A percentile compares a stretch with the other conserved stretches of the same genome.
These are phyloP conservation scores for Phycodurus eques DNA, from an alignment of 2,113 vertebrate genomes.

Conservation along the genomic window DNA sequence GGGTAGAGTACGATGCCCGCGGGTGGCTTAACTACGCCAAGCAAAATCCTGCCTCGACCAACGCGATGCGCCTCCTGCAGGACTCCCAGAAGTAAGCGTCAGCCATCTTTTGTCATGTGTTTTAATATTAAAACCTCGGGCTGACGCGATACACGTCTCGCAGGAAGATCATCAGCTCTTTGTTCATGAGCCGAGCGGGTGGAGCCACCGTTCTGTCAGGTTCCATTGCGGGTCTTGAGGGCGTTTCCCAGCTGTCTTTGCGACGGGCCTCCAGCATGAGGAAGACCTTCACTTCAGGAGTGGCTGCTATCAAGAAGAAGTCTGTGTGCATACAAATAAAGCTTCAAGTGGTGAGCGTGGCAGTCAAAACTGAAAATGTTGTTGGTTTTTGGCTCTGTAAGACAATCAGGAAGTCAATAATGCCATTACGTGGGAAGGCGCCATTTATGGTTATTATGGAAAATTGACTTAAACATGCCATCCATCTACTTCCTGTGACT, in stretches of 20 bases:
- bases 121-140: background rate
- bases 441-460: no score
- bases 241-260: slow-evolving; percentile 88
- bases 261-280: slow-evolving; percentile 91
- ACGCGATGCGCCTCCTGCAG: slow-evolving; percentile 81
- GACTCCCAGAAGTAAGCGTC: slow-evolving; percentile 93
- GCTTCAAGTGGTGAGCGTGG: slow-evolving; percentile 91
- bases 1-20: slow-evolving; percentile 86
- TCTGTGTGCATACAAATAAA: slow-evolving; percentile 95
- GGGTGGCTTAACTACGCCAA: slow-evolving; percentile 90
- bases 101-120: background rate
- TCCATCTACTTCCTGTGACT: no score
- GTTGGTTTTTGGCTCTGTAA: background rate
- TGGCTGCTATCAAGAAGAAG: slow-evolving; percentile 92
- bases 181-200: slow-evolving; percentile 81
- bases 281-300: slow-evolving; percentile 90
- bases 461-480: no score
- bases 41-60: slow-evolving; percentile 85
- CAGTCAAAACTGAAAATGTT: background rate
- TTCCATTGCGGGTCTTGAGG: slow-evolving; percentile 90
- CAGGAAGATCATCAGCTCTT: slow-evolving; percentile 91
- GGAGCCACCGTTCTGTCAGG: slow-evolving; percentile 82
- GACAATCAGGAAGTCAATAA: slow-evolving; percentile 51
- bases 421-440: no score
- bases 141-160: background rate